phyloP scores from a whole-genome alignment of 2,797 vertebrate species.

The Typhlichthys eigenmanni region DNA sequence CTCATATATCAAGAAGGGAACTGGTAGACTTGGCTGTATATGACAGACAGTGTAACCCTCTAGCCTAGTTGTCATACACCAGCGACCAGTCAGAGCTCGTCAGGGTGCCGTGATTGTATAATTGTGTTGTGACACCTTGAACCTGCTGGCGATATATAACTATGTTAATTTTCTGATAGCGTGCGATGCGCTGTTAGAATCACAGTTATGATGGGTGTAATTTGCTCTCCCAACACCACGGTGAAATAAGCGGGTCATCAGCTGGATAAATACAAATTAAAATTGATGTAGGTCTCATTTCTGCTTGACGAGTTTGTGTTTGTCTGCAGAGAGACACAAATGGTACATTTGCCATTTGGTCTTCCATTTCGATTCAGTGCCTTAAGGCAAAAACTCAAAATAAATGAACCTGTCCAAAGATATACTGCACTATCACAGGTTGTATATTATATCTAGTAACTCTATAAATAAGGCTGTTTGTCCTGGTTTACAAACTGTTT shows the following conservation, averaged over 20 bases:
- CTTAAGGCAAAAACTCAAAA: slow-evolving; percentile 57
- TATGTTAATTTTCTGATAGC: slow-evolving; percentile 85
- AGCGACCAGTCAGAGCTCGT: slow-evolving; percentile 70
- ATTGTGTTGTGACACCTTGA: slow-evolving; percentile 84
- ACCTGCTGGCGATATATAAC: slow-evolving; percentile 76
- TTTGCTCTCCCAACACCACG: slow-evolving; percentile 76
- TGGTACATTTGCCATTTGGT: slow-evolving; percentile 62
- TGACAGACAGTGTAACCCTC: slow-evolving; percentile 77
- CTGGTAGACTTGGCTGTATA: slow-evolving; percentile 47
- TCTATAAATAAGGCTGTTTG: slow-evolving; percentile 26
- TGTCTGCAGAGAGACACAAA: slow-evolving; percentile 55
- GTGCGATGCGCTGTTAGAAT: slow-evolving; percentile 69
- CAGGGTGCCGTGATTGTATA: slow-evolving; percentile 79
- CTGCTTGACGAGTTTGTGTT: slow-evolving; percentile 80
- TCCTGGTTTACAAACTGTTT: slow-evolving; percentile 21
- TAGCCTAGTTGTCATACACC: slow-evolving; percentile 76
- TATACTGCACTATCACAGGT: slow-evolving; percentile 43
- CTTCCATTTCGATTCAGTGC: slow-evolving; percentile 61
- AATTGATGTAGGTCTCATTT: slow-evolving; percentile 82
- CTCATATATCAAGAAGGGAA: no score
- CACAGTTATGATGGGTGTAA: slow-evolving; percentile 82
- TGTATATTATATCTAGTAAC: slow-evolving; percentile 35
- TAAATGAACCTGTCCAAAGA: slow-evolving; percentile 48
- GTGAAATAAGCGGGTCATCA: slow-evolving; percentile 79
- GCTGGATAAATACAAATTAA: slow-evolving; percentile 86